Conservation (phyloP, 2,113 vertebrate species). For the Ptilorrhoa leucosticta region DNA sequence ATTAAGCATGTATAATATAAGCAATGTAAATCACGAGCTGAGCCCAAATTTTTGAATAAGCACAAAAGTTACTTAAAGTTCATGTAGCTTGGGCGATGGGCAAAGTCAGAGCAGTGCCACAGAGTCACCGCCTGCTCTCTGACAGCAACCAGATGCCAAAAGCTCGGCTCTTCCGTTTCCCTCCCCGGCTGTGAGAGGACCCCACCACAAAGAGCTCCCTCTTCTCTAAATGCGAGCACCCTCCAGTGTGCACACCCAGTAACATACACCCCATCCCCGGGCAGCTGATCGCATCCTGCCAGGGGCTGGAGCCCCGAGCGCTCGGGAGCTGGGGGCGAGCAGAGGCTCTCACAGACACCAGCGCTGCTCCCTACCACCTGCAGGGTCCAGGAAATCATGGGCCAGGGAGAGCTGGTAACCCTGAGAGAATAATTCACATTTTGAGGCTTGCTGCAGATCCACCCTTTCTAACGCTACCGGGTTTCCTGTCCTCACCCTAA, state of each 20-base stretch:
- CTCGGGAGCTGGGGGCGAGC: accelerated
- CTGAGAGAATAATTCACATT: neutral
- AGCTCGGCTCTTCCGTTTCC: neutral
- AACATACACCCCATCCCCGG: neutral
- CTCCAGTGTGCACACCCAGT: slow-evolving; percentile 28
- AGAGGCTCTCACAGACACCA: neutral
- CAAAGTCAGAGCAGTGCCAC: neutral
- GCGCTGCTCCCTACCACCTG: accelerated
- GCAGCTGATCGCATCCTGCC: accelerated
- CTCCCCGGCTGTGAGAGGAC: neutral
- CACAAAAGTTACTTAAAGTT: neutral
- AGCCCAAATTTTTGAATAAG: neutral
- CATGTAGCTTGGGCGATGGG: neutral
- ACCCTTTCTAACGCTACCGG: neutral
- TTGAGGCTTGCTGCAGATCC: neutral
- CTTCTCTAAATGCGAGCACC: slow-evolving; percentile 46
- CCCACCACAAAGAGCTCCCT: neutral
- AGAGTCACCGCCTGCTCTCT: neutral
- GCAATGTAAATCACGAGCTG: neutral
- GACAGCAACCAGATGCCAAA: neutral
- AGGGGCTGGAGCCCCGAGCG: neutral
- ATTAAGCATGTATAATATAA: neutral
- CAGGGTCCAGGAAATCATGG: neutral
- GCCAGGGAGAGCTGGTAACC: neutral
- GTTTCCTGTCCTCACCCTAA: neutral